phyloP scores from a whole-genome alignment of 2,888 invertebrate genomes.

The Opisthograptis luteolata region DNA sequence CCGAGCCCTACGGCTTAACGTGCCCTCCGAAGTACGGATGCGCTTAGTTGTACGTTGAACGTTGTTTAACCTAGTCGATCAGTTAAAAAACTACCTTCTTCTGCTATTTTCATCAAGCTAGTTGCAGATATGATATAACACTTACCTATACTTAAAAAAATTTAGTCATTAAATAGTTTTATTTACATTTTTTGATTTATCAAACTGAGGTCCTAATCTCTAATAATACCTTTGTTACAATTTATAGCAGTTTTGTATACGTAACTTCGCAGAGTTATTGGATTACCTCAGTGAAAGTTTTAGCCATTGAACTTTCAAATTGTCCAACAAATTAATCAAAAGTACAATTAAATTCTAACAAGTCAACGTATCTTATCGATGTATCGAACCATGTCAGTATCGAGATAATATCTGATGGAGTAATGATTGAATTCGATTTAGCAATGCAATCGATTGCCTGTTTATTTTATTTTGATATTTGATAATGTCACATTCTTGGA shows the following conservation, averaged over 20 bases:
- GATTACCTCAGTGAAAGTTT: constrained; percentile 37
- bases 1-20: too few species aligned
- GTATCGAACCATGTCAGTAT: constrained; percentile 29
- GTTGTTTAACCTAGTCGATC: too few species aligned
- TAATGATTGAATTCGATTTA: constrained; percentile 44
- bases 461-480: constrained; percentile 34
- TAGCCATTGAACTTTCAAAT: constrained; percentile 40
- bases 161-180: too few species aligned
- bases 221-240: background rate
- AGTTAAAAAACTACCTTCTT: too few species aligned
- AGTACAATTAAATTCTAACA: constrained; percentile 50
- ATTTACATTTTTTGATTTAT: too few species aligned
- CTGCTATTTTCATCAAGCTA: too few species aligned
- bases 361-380: constrained; percentile 43
- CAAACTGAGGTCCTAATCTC: too few species aligned
- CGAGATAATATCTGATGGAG: constrained; percentile 42
- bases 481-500: constrained; percentile 28
- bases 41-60: too few species aligned
- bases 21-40: too few species aligned
- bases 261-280: constrained; percentile 14
- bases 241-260: background rate
- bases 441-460: constrained; percentile 37
- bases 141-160: too few species aligned
- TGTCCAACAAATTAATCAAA: constrained; percentile 38
- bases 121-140: too few species aligned